Evolutionary conservation across 2,888 invertebrate species (phyloP).

Genomic region (Orgyia antiqua): DNA sequence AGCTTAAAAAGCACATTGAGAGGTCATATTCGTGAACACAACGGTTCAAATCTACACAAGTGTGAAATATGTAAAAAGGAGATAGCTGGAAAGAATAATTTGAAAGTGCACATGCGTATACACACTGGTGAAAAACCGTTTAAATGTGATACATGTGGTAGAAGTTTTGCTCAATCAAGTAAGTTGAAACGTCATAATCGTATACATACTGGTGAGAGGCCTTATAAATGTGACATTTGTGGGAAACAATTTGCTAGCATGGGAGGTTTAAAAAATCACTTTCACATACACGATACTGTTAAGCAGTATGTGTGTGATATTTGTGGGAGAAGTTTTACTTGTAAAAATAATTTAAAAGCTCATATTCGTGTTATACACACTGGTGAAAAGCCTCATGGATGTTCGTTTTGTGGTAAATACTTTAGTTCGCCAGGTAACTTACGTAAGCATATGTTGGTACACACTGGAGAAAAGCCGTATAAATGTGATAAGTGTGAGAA

Average conservation of each 20-base stretch:
- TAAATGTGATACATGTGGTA: not conserved
- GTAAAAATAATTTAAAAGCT: not conserved
- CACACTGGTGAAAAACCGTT: not conserved
- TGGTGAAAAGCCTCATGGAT: too few species aligned
- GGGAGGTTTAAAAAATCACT: too few species aligned
- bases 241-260: not conserved
- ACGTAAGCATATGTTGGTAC: conserved; percentile 1
- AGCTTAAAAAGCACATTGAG: not conserved
- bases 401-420: too few species aligned
- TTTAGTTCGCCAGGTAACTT: conserved; percentile 1
- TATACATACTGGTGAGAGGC: conserved; percentile 2
- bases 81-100: not conserved
- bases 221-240: conserved; percentile 4
- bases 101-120: not conserved
- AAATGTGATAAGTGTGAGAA: not conserved
- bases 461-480: not conserved
- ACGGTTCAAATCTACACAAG: not conserved
- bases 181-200: not conserved
- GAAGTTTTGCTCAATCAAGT: not conserved
- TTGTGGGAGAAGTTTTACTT: not conserved
- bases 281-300: too few species aligned
- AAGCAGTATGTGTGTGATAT: not conserved
- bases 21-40: not conserved
- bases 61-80: not conserved
- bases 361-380: not conserved